Percentiles rank a stretch among this genome's conserved stretches.
phyloP scores from a whole-genome alignment of 1,140 invertebrate species.

The Apis laboriosa region DNA sequence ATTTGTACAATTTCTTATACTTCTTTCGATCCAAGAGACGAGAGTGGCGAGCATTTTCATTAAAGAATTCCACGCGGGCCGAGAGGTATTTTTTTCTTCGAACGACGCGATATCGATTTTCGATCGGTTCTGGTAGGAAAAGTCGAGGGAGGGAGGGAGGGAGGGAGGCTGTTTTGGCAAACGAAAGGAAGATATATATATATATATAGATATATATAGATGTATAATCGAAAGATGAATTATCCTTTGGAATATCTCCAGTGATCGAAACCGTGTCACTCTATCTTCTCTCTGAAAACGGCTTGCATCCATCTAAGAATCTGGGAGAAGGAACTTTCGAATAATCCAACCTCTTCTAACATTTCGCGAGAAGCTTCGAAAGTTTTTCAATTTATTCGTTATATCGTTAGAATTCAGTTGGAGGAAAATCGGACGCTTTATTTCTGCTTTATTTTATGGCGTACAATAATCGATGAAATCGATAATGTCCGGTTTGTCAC shows the following conservation, averaged over 20 bases:
- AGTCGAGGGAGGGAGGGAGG: no score
- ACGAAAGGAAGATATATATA: no score
- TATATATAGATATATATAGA: no score
- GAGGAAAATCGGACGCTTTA: not conserved
- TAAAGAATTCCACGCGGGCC: not conserved
- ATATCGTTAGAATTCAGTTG: not conserved
- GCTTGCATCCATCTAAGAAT: not conserved
- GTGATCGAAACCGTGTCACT: not conserved
- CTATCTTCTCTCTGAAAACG: not conserved
- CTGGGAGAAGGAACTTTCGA: not conserved
- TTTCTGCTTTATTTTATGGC: no score
- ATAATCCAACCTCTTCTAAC: not conserved
- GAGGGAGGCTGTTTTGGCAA: no score
- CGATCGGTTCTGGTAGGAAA: no score
- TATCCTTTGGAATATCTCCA: not conserved
- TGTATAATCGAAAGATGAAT: not conserved
- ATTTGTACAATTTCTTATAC: not conserved
- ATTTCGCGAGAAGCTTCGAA: not conserved
- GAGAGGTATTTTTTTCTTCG: no score
- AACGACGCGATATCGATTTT: no score
- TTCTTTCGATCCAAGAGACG: not conserved
- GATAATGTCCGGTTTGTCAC: not conserved
- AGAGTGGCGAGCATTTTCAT: not conserved
- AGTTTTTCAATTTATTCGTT: constrained; percentile 7
- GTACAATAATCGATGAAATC: not conserved